Percentiles rank a stretch among this genome's conserved stretches.
Evolutionary conservation across 2,113 vertebrate genomes (phyloP).

Genomic region (Riparia riparia): DNA sequence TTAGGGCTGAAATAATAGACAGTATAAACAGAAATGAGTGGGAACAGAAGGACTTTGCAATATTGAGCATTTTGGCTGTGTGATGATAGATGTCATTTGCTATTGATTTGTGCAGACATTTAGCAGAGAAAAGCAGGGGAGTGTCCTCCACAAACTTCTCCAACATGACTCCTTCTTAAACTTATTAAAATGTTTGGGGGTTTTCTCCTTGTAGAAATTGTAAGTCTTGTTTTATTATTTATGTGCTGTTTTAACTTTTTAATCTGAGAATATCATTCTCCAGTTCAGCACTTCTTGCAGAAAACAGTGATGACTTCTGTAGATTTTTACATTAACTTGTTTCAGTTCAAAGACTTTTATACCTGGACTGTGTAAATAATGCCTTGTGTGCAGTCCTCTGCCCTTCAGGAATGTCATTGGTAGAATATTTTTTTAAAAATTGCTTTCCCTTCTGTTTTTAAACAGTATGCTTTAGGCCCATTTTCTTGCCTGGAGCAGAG

Average conservation of each 20-base stretch:
- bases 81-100: background rate
- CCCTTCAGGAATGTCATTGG: background rate
- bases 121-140: background rate
- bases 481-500: slow-evolving; percentile 34
- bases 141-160: background rate
- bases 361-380: slow-evolving; percentile 54
- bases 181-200: background rate
- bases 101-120: background rate
- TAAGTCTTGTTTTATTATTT: background rate
- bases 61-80: background rate
- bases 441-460: slow-evolving; percentile 31
- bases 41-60: background rate
- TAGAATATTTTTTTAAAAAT: slow-evolving; percentile 23
- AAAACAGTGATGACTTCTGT: background rate
- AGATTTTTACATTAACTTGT: slow-evolving; percentile 8
- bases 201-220: background rate
- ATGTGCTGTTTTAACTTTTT: background rate
- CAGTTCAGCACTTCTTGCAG: background rate
- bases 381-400: slow-evolving; percentile 27
- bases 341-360: slow-evolving; percentile 42
- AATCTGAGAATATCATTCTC: background rate
- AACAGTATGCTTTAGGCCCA: slow-evolving; percentile 20
- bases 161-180: background rate
- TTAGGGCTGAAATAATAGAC: background rate
- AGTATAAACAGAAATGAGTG: background rate